A percentile compares a stretch with the other conserved stretches of the same genome.
phyloP scores from a whole-genome alignment of 2,888 invertebrate genomes.

The Cataglyphis cursor region DNA sequence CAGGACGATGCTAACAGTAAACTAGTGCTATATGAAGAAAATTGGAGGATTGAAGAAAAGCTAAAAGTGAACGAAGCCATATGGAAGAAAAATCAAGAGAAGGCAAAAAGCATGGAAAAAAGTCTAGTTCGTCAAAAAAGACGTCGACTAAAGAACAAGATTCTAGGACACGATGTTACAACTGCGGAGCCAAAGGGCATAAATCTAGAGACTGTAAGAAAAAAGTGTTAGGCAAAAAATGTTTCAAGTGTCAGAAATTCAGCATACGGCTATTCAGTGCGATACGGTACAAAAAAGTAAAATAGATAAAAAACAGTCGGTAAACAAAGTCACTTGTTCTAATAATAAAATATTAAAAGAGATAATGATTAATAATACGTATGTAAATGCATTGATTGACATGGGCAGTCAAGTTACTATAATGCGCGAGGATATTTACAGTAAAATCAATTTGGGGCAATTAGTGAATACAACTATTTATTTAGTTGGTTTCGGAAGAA shows the following conservation, averaged over 20 bases:
- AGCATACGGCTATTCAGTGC: conserved; percentile 36
- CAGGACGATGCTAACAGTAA: conserved; percentile 25
- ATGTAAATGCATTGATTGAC: conserved; percentile 7
- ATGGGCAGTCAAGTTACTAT: not conserved
- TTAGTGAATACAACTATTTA: not conserved
- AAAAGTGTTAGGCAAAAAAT: conserved; percentile 38
- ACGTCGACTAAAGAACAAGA: not conserved
- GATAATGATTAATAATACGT: not conserved
- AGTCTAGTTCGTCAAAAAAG: not conserved
- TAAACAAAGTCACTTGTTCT: not conserved
- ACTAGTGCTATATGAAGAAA: conserved; percentile 53
- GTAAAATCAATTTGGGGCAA: not conserved
- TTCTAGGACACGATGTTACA: conserved; percentile 11
- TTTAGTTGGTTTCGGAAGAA: not conserved
- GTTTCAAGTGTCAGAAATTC: conserved; percentile 47
- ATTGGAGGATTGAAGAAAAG: conserved; percentile 37
- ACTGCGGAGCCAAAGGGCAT: conserved; percentile 44
- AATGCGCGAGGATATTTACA: not conserved
- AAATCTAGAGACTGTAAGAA: conserved; percentile 31
- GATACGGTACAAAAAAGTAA: not conserved
- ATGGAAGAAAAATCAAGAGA: not conserved
- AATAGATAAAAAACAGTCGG: not conserved
- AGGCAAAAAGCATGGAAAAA: not conserved
- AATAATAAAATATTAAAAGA: not conserved
- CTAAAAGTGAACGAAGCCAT: conserved; percentile 48